phyloP scores from a whole-genome alignment of 92 coral and sea anemone genomes.

The Epizoanthus illoricatus region DNA sequence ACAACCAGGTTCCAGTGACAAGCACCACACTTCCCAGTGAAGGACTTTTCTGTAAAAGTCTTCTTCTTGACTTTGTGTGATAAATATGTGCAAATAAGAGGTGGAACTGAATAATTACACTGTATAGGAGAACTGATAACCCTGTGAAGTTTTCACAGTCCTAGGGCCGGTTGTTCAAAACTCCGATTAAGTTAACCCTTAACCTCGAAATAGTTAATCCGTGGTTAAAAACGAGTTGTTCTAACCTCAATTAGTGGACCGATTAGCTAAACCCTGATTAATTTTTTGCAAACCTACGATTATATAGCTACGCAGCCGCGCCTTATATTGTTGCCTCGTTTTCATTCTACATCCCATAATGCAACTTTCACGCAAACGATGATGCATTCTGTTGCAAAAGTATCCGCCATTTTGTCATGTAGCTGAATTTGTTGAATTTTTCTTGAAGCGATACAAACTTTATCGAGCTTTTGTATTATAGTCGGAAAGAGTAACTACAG shows the following conservation, averaged over 20 bases:
- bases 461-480: background rate
- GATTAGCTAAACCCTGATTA: background rate
- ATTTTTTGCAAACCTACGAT: background rate
- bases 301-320: constrained; percentile 13
- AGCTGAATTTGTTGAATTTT: constrained; percentile 3
- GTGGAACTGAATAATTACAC: too few relatives aligned
- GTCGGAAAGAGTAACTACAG: background rate
- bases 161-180: too few relatives aligned
- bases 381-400: background rate
- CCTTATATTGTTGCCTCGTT: background rate
- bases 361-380: too few relatives aligned
- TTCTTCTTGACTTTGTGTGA: too few relatives aligned
- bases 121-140: too few relatives aligned
- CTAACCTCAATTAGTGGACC: constrained; percentile 1
- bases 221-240: constrained; percentile 15
- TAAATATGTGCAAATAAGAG: too few relatives aligned
- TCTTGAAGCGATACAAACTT: background rate
- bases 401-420: constrained; percentile 13
- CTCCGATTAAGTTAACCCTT: background rate
- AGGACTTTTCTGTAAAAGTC: too few relatives aligned
- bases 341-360: too few relatives aligned
- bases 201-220: constrained; percentile 25
- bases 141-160: too few relatives aligned
- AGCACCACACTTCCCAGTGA: too few relatives aligned
- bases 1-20: too few relatives aligned